Evolutionary conservation across 2,888 invertebrate genomes (phyloP), one percentile per base, ranked within the genome.

Genomic region (Nomada ruficornis): DNA sequence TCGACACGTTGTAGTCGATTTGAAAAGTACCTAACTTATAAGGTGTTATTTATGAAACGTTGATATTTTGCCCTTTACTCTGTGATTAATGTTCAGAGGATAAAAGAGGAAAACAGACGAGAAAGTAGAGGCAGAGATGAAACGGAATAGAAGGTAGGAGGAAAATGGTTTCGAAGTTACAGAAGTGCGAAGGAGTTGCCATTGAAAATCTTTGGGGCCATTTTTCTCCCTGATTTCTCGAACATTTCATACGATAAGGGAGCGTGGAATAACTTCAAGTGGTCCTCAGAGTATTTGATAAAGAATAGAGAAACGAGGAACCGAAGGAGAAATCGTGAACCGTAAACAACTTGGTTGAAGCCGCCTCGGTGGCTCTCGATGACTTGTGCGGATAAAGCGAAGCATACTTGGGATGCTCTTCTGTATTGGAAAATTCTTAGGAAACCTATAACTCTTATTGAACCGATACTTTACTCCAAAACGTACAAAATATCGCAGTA

Each of bases 141-240:
- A 52, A 36, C 55, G 59, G 18, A 44, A 52, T 36, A 29, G 20
- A 57, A n/a, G 47, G 15, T 2, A 11, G 10, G 26, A 55, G 54
- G 71, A 72, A 44, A 70, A 76, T 77, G 44, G 74, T 71, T 59
- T 71, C 47, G 70, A 81, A 63, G 71, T 73, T 77, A 20, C 73
- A 67, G 70, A 68, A 62, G 44, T 64, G 59, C 54, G 62, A 59
- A 50, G 60, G 74, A 73, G 81, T 75, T 52, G 71, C 52, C 64
- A 77, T 68, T 67, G 81, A 78, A 78, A 87, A 77, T 47, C 55
- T 68, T 75, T 63, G 74, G 76, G 80, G 60, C 36, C 88, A 84
- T 88, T 88, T 88, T 86, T 86, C 88, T 85, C 75, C 71, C 29
- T 57, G 72, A 73, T 57, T 84, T 86, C 77, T 74, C 86, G 67